Base-by-base conservation (phyloP, 2,113 vertebrate genomes). In the Charadrius vociferus region DNA sequence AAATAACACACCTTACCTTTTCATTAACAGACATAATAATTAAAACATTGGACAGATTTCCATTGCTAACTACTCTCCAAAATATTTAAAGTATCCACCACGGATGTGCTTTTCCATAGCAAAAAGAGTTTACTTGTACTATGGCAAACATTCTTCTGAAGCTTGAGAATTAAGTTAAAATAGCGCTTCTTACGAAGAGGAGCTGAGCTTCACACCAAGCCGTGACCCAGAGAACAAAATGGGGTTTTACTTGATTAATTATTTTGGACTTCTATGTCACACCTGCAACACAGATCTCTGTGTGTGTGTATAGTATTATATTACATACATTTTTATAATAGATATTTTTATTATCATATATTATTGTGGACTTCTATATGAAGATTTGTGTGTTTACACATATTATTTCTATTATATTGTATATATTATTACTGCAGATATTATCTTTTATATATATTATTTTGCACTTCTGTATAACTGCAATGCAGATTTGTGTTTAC, bases 211-310 rank as follows among this genome's bases (percentile, higher is more conserved):
- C 55, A 66, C 0, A 10, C 24, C 30, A 83, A 86, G 29, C 37
- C 67, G 67, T 0, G 0, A 63, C 7, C 7, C 41, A 67, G 63
- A 30, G 45, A 59, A 39, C 6, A 4, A 13, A 36, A 23, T 0
- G 0, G 6, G 12, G 21, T 13, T 91, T 74, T 47, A 66, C 16
- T 17, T n/a, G 11, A 65, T 43, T 68, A 37, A 82, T 36, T 50
- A 14, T 52, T 36, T 39, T 56, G 19, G 26, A 9, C 29, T 56
- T 80, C 59, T 30, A 1, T 22, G 20, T 6, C 10, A 23, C 34
- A 74, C 22, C 22, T 30, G 15, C 16, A 14, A 43, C 2, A 6
- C 56, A 71, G 32, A 30, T 29, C 19, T 43, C 3, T 3, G 15
- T 39, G 14, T 24, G 11, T 50, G 30, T 27, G 3, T 41, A 8